Percentiles rank a stretch among this genome's conserved stretches.
phyloP scores from a whole-genome alignment of 2,888 invertebrate genomes.

The Drosophila greeni region DNA sequence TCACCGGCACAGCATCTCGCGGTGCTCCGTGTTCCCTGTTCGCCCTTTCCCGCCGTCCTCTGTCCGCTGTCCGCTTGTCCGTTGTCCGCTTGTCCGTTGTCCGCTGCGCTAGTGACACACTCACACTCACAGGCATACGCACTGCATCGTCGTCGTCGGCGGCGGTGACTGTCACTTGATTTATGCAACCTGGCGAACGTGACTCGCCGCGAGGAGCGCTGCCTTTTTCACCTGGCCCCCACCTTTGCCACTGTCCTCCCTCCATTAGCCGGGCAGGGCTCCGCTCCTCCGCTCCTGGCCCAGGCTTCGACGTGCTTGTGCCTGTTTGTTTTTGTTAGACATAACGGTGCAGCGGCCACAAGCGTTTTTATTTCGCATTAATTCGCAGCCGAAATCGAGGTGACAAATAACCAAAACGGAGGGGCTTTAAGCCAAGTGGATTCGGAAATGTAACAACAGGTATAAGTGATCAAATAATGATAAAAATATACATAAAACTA shows the following conservation, averaged over 20 bases:
- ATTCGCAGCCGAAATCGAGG: constrained; percentile 11
- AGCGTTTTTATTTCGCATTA: constrained; percentile 23
- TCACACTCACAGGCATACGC: constrained; percentile 32
- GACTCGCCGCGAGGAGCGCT: constrained; percentile 33
- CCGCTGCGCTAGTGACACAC: constrained; percentile 58
- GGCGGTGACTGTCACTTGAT: constrained; percentile 54
- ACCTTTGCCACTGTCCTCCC: neutral
- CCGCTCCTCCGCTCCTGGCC: neutral
- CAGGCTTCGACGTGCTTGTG: neutral
- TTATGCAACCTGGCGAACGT: constrained; percentile 49
- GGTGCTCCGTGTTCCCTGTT: constrained; percentile 6
- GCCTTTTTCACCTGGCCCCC: constrained; percentile 2
- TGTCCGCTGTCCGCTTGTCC: neutral
- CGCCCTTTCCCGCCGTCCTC: constrained; percentile 1
- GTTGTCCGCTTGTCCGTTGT: too few species aligned
- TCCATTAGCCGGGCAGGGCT: neutral
- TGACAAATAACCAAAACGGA: constrained; percentile 15
- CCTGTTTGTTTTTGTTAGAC: constrained; percentile 20
- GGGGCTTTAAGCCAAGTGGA: neutral
- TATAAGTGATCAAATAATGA: too few species aligned
- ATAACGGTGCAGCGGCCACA: constrained; percentile 22
- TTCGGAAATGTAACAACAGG: neutral
- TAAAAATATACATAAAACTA: neutral
- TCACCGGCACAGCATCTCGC: constrained; percentile 61
- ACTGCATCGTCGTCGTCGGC: neutral